Evolutionary conservation across 2,113 vertebrate genomes (phyloP), one percentile per base, ranked within the genome.

Genomic region (Trochalopteron elliotii): DNA sequence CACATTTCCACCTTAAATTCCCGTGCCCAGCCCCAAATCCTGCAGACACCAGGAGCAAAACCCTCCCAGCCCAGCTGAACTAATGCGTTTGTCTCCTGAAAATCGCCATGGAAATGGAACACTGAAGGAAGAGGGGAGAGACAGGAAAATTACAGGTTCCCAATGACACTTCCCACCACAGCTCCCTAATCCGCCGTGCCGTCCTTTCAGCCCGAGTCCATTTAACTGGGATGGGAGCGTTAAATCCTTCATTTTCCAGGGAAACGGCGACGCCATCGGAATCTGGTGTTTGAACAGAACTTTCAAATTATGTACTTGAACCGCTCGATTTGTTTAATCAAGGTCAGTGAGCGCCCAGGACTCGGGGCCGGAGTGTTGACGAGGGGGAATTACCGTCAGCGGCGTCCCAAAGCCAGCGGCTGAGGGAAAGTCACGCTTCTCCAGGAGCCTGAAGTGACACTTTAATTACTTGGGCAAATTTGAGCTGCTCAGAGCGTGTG

Each of bases 231-330:
- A 79, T 18, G 65, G 74, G 69, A 97, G 94, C 91, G 12, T 95
- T 95, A 95, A 96, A 97, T 96, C 90, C 93, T 39, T 78, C 63
- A 79, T 95, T 97, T 96, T 75, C 76, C 83, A 67, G 88, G 91
- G 86, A 89, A 90, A 88, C 74, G 14, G 61, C 7, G 35, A 78
- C 67, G 7, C 2, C 82, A 92, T 92, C 86, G n/a, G 81, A 92
- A 86, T 69, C 77, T 3, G 64, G 20, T 95, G 95, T 95, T 96
- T 86, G 94, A 96, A 72, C 93, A 95, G 94, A 84, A 89, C 86
- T 94, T 95, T 61, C 39, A 64, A 93, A 94, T 95, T 23, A 84
- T 19, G 56, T 68, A 69, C 90, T 95, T 53, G 84, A 94, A 71
- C 88, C 12, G n/a, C 63, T 79, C 15, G 12, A 84, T 95, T 96